Evolutionary conservation across 1,140 invertebrate genomes (phyloP), one percentile per base, ranked within the genome.

Genomic region (Holcopasites calliopsidis): DNA sequence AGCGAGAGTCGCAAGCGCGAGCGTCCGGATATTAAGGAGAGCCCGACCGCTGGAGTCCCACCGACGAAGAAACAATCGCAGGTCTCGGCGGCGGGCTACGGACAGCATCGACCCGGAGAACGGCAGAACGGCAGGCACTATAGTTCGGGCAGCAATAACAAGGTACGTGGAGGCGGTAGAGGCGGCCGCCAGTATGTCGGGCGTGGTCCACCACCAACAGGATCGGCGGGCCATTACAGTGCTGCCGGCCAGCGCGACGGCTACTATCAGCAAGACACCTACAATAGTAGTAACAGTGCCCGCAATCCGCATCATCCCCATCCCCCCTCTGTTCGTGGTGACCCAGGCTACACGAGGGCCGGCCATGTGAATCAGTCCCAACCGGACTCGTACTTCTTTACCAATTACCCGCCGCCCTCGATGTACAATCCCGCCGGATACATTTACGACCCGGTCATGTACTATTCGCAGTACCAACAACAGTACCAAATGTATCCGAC

Each of bases 81-180:
- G 66, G 50, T 71, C n/a, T 42, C 57, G 62, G 79, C 61, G 23
- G 54, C 57, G n/a, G 68, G 68, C 23, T 72, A 58, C 42, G 44
- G 76, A 8, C 78, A 83, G 64, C 82, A 87, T 35, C 86, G 88
- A 50, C 76, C 81, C 1, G 82, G 69, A 64, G 83, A 90, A 68
- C 79, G 86, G 62, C 89, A 90, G 85, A 90, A 92, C 49, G 90
- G 90, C 77, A 86, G 88, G 0, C 89, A 91, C 57, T 90, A 90
- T 85, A 87, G 83, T 84, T 87, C 88, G 42, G 90, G 89, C 87
- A 92, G 88, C 82, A 93, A 89, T 87, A 92, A 93, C 76, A 93
- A 93, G 89, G 92, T 93, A 91, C 92, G 92, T 80, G 92, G 92
- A 85, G 86, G 80, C 76, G 88, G 85, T 88, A 92, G 84, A 88